Conservation (phyloP, 2,797 vertebrate genomes). For the Amazona finschi region DNA sequence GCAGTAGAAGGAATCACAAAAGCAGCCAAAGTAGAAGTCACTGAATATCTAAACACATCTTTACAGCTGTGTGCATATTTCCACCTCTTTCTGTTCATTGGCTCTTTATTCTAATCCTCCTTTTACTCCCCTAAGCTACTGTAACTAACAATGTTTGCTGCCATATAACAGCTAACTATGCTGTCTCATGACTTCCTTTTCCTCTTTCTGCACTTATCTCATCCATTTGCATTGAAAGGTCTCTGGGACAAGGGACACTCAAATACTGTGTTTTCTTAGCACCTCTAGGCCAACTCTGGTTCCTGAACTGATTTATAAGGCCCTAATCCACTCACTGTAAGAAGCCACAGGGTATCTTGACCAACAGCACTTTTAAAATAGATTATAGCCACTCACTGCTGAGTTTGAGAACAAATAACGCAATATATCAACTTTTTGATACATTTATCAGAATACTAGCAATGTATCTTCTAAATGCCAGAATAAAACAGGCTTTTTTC, state of each 20-base stretch:
- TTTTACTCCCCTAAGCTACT: not conserved
- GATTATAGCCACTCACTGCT: not conserved
- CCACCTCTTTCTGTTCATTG: not conserved
- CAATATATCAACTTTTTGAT: not conserved
- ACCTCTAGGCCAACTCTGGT: not conserved
- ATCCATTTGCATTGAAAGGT: constrained; percentile 50
- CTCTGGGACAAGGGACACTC: not conserved
- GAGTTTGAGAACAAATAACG: not conserved
- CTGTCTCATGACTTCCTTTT: not conserved
- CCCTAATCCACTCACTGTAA: constrained; percentile 24
- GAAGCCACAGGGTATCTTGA: not conserved
- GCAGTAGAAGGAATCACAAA: not conserved
- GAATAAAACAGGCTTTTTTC: not conserved
- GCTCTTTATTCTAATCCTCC: not conserved
- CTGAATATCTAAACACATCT: not conserved
- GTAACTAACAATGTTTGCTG: not conserved
- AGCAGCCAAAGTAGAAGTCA: not conserved
- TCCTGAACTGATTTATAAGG: constrained; percentile 21
- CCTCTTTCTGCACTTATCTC: not conserved
- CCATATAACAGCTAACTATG: not conserved
- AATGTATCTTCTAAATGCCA: not conserved
- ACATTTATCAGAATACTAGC: not conserved
- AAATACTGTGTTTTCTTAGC: not conserved
- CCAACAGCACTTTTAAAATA: not conserved
- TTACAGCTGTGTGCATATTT: not conserved